These are phyloP conservation scores for Tineola bisselliella DNA, from an alignment of 2,888 invertebrate genomes.

Conservation along the genomic window DNA sequence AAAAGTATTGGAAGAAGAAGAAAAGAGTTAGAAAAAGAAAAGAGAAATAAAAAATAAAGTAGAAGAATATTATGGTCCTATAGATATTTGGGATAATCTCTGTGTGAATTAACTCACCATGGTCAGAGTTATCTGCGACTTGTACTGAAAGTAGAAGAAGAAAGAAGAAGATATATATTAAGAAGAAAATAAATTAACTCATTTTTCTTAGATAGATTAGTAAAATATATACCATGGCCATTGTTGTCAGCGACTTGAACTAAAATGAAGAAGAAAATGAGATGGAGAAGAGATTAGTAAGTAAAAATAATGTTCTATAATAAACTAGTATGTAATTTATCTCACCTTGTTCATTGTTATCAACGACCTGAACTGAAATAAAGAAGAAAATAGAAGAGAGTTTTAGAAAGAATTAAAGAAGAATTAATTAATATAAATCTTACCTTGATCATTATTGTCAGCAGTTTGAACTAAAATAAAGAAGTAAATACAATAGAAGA, in stretches of 20 bases:
- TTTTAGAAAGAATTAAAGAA: neutral
- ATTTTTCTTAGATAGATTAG: too few species aligned
- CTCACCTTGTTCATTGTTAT: slow-evolving; percentile 1
- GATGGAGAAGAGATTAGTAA: neutral
- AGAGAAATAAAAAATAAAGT: neutral
- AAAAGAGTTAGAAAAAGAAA: neutral
- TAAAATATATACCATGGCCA: neutral
- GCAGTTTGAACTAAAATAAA: neutral
- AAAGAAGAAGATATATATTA: neutral
- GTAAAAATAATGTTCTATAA: too few species aligned
- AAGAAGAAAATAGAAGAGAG: neutral
- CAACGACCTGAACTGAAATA: neutral
- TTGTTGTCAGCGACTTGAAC: neutral
- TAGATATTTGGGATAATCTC: neutral
- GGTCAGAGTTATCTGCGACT: neutral
- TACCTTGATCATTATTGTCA: neutral
- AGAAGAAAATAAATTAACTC: too few species aligned
- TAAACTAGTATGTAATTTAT: neutral
- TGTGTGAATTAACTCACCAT: neutral
- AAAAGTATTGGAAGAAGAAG: neutral
- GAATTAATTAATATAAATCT: neutral
- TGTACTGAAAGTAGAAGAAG: slow-evolving; percentile 4
- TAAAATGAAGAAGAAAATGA: neutral
- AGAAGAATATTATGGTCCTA: neutral
- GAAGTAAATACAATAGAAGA: neutral